Evolutionary conservation across 1,140 invertebrate genomes (phyloP).

Genomic region (Zaprionus capensis): DNA sequence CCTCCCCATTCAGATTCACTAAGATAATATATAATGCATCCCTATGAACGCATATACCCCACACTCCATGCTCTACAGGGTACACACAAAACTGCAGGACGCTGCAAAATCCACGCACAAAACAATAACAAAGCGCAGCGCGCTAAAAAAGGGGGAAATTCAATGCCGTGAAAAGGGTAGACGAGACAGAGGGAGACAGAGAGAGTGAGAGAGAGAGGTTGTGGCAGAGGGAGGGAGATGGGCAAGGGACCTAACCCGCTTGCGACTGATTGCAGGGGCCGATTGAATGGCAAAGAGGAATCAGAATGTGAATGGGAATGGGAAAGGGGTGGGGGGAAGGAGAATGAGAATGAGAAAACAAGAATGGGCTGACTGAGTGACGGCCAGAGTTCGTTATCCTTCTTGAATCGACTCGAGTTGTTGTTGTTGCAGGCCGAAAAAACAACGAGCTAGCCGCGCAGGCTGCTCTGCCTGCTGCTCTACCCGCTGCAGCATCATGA

Average conservation of each 20-base stretch:
- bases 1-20: no score
- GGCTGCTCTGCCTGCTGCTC: conserved; percentile 19
- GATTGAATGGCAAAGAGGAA: conserved; percentile 22
- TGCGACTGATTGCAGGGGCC: conserved; percentile 30
- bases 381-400: conserved; percentile 70
- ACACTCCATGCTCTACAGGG: neutral
- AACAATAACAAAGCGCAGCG: conserved; percentile 64
- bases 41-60: neutral
- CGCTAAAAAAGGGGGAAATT: conserved; percentile 71
- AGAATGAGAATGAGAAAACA: conserved; percentile 13
- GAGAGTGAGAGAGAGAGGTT: conserved; percentile 18
- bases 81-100: conserved; percentile 43
- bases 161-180: conserved; percentile 81
- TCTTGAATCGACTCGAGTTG: conserved; percentile 50
- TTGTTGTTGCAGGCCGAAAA: neutral
- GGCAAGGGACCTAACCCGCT: conserved; percentile 2
- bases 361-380: conserved; percentile 32
- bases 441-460: conserved; percentile 57
- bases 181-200: conserved; percentile 23
- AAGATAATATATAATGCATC: neutral
- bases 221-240: conserved; percentile 2
- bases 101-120: conserved; percentile 57
- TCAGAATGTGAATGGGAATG: conserved; percentile 6
- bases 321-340: neutral
- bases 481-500: conserved; percentile 29